Base-by-base conservation (phyloP, 2,113 vertebrate species). In the Oncorhynchus keta region DNA sequence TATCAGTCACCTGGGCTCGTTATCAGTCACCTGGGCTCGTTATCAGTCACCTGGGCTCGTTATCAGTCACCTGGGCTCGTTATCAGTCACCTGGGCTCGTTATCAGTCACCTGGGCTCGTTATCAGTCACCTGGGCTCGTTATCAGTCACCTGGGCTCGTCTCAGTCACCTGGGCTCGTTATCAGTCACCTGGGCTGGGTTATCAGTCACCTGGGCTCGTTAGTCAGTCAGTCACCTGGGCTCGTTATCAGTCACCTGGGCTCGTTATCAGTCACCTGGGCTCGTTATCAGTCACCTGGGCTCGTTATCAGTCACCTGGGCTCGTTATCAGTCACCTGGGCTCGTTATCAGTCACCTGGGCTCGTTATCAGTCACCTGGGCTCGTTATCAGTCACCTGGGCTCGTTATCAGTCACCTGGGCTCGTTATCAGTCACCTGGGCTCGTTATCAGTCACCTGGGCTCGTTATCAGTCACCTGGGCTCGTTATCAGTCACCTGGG, bases 81-180 rank as follows among this genome's bases (percentile, higher is more conserved):
- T 82, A 12, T 73, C 22, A 51, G 74, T 74, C 28, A 81, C 72
- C 64, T n/a, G n/a, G n/a, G n/a, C n/a, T n/a, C n/a, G 13, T 18
- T 82, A 12, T 73, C 22, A 51, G 74, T 74, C 28, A 81, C 72
- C 64, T 65, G 45, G 28, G 61, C 26, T 28, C 26, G 2, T 28
- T 32, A 35, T 24, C 24, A 24, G 24, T 24, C 24, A 24, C 24
- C 24, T 24, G 24, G 24, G 24, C 24, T 24, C 24, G 1, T 24
- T 24, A 24, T 24, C 24, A 24, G 24, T 24, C 24, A 24, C 70
- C 64, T 65, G 45, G 28, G 61, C 26, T 28, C 26, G 26, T n/a
- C n/a, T n/a, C n/a, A n/a, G n/a, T n/a, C n/a, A n/a, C n/a, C n/a
- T n/a, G n/a, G n/a, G n/a, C n/a, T n/a, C n/a, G n/a, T 28, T 32